Evolutionary conservation across 2,797 vertebrate species (phyloP).

Genomic region (Rhabdomys pumilio): DNA sequence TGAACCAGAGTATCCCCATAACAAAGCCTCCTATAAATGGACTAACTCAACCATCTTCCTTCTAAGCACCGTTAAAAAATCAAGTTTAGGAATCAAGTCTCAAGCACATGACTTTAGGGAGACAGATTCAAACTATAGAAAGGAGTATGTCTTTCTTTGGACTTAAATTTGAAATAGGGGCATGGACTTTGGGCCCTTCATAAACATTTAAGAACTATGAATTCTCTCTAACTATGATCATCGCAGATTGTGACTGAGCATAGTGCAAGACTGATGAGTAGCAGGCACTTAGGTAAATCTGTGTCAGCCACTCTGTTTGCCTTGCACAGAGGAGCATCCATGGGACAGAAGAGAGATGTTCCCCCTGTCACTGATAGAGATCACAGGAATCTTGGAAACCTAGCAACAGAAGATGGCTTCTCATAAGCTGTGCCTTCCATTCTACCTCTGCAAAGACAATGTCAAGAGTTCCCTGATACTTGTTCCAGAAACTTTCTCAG

Average conservation of each 20-base stretch:
- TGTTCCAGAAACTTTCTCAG: background rate
- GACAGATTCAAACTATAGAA: background rate
- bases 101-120: background rate
- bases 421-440: too few relatives aligned
- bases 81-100: background rate
- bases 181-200: rapidly evolving
- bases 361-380: background rate
- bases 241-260: background rate
- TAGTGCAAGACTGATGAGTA: background rate
- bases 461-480: background rate
- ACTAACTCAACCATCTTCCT: background rate
- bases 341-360: background rate
- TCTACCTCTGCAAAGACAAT: background rate
- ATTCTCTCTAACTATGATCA: background rate
- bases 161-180: background rate
- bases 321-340: background rate
- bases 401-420: background rate
- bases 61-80: background rate
- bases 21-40: background rate
- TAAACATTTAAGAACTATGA: background rate
- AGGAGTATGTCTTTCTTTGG: background rate
- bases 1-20: background rate
- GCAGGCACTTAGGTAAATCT: rapidly evolving
- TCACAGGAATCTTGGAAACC: background rate
- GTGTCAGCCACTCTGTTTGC: background rate